Evolutionary conservation across 2,797 vertebrate genomes (phyloP).

Genomic region (Sebastes vulpes): DNA sequence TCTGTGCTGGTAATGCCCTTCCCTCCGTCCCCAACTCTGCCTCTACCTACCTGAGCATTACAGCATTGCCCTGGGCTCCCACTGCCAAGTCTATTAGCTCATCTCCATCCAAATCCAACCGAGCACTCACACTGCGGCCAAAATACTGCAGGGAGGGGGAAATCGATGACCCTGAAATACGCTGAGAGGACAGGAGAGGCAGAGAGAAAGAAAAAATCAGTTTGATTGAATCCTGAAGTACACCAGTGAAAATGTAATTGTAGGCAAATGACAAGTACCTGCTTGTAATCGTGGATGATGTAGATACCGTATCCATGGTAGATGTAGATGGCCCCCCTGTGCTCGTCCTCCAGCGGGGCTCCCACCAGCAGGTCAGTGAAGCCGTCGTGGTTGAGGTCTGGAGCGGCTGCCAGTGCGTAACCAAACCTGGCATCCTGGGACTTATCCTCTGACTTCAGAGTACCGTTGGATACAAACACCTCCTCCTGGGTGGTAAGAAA

Average conservation of each 20-base stretch:
- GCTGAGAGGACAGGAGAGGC: slow-evolving; percentile 74
- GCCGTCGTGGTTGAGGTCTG: slow-evolving; percentile 93
- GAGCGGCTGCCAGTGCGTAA: slow-evolving; percentile 88
- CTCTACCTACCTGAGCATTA: slow-evolving; percentile 89
- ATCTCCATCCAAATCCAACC: slow-evolving; percentile 92
- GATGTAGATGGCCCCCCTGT: slow-evolving; percentile 92
- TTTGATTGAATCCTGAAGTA: slow-evolving; percentile 6
- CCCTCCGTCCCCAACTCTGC: not conserved
- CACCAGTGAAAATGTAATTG: not conserved
- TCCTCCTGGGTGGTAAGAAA: slow-evolving; percentile 68
- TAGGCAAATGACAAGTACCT: slow-evolving; percentile 77
- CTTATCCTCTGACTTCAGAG: slow-evolving; percentile 84
- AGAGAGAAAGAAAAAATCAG: not conserved
- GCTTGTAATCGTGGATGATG: slow-evolving; percentile 85
- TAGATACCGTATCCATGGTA: slow-evolving; percentile 88
- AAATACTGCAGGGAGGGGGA: slow-evolving; percentile 90
- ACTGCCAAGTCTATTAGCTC: slow-evolving; percentile 92
- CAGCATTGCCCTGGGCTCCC: slow-evolving; percentile 91
- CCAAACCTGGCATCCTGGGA: slow-evolving; percentile 93
- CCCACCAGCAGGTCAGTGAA: slow-evolving; percentile 91
- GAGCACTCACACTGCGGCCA: slow-evolving; percentile 91
- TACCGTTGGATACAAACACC: slow-evolving; percentile 87
- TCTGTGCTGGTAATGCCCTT: not conserved
- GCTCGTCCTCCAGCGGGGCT: slow-evolving; percentile 93
- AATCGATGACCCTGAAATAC: slow-evolving; percentile 87